These are phyloP conservation scores for Aurelia aurita DNA, from an alignment of 30 jellyfish, hydroid and myxozoan genomes.

Conservation along the genomic window DNA sequence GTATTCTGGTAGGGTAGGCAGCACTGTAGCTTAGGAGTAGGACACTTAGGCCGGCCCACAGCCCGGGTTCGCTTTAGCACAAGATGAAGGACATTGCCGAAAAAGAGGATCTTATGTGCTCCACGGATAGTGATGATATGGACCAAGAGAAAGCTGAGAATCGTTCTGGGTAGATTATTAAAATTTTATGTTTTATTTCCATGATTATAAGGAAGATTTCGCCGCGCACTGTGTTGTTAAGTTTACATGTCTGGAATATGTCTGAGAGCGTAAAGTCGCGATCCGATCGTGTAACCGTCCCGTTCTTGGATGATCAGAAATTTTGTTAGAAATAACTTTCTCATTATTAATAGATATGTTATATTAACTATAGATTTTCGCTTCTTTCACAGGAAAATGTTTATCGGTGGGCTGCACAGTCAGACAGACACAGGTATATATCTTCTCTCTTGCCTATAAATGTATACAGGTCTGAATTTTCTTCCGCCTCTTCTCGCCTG, in stretches of 20 bases:
- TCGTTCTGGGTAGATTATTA: conserved; percentile 51
- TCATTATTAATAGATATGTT: too few relatives aligned
- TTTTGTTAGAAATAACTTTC: too few relatives aligned
- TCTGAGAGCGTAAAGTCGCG: conserved; percentile 18
- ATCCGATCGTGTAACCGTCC: neutral
- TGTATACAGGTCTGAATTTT: conserved; percentile 22
- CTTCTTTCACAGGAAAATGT: conserved; percentile 85
- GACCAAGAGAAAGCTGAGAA: conserved; percentile 66
- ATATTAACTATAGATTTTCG: neutral
- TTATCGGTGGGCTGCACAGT: conserved; percentile 95
- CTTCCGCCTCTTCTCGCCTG: conserved; percentile 36
- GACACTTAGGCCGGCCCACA: conserved; percentile 71
- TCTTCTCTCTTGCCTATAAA: neutral
- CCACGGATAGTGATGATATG: conserved; percentile 74
- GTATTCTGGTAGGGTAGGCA: conserved; percentile 78
- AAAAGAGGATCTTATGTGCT: conserved; percentile 62
- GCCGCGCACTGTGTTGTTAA: conserved; percentile 20
- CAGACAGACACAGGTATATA: conserved; percentile 89
- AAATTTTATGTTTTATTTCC: conserved; percentile 3
- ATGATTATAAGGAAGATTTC: neutral
- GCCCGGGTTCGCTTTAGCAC: conserved; percentile 18
- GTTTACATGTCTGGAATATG: conserved; percentile 45
- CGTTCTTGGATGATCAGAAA: neutral
- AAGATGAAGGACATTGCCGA: conserved; percentile 71
- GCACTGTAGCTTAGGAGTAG: conserved; percentile 76